These are phyloP conservation scores for Lasioglossum malachurum DNA, from an alignment of 2,888 invertebrate species.

Conservation along the genomic window DNA sequence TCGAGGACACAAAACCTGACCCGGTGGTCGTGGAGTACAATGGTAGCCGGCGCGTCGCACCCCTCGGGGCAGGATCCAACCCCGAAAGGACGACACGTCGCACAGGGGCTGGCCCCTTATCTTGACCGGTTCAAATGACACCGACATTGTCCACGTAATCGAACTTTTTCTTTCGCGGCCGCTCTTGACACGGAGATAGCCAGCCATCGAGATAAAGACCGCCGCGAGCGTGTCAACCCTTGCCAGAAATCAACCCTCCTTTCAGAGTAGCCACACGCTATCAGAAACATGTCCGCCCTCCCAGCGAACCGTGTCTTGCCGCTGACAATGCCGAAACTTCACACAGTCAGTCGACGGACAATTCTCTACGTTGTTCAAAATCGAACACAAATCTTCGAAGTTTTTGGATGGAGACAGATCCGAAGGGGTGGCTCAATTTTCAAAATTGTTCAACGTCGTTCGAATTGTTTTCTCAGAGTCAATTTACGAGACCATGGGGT, in stretches of 20 bases:
- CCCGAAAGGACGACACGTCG: slow-evolving; percentile 42
- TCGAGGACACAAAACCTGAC: slow-evolving; percentile 38
- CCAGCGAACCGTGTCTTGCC: not conserved
- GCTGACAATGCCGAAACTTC: not conserved
- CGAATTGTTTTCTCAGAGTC: not conserved
- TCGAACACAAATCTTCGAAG: not conserved
- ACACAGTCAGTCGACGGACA: not conserved
- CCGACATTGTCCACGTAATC: slow-evolving; percentile 32
- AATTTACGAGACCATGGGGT: not conserved
- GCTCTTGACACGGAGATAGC: slow-evolving; percentile 16
- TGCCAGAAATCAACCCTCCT: not conserved
- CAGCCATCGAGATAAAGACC: not conserved
- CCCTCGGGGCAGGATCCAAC: slow-evolving; percentile 37
- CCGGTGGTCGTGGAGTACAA: slow-evolving; percentile 43
- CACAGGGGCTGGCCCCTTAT: slow-evolving; percentile 21
- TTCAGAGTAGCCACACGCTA: not conserved
- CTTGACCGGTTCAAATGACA: slow-evolving; percentile 31
- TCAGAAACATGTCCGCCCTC: not conserved
- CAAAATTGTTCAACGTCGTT: not conserved
- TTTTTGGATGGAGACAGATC: too few species aligned
- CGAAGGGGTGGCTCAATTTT: too few species aligned
- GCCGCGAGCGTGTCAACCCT: not conserved
- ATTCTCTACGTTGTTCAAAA: not conserved
- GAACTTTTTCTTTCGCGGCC: slow-evolving; percentile 19
- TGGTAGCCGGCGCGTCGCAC: slow-evolving; percentile 22